phyloP scores from a whole-genome alignment of 2,888 invertebrate genomes.

The Ceramica pisi region DNA sequence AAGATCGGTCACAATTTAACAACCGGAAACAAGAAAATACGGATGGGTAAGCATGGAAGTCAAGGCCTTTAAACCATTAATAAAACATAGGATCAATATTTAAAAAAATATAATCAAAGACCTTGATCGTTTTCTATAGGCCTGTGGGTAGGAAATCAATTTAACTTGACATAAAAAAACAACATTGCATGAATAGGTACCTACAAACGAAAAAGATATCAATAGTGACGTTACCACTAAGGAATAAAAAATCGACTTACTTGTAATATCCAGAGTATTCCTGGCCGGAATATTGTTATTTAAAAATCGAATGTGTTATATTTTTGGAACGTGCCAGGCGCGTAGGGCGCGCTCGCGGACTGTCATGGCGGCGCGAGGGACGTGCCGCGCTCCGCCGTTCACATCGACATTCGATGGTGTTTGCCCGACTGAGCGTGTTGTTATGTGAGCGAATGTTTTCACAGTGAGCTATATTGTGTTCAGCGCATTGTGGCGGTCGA shows the following conservation, averaged over 20 bases:
- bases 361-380: conserved; percentile 74
- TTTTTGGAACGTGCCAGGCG: conserved; percentile 72
- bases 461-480: conserved; percentile 41
- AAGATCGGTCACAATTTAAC: background rate
- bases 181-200: conserved; percentile 1
- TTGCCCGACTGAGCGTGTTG: conserved; percentile 33
- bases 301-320: conserved; percentile 68
- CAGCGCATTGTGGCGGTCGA: conserved; percentile 41
- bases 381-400: conserved; percentile 49
- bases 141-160: conserved; percentile 44
- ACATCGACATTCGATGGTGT: conserved; percentile 67
- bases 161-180: conserved; percentile 20
- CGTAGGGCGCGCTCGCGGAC: conserved; percentile 71
- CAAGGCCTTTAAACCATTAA: background rate
- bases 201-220: conserved; percentile 19
- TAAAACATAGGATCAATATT: conserved; percentile 17
- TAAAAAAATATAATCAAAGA: conserved; percentile 20
- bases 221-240: conserved; percentile 28
- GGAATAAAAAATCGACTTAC: conserved; percentile 54
- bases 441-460: conserved; percentile 54
- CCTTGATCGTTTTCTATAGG: conserved; percentile 32
- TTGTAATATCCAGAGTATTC: conserved; percentile 41
- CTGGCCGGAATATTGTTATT: conserved; percentile 53
- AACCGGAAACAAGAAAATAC: conserved; percentile 10
- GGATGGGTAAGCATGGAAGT: background rate